phyloP scores from a whole-genome alignment of 2,113 vertebrate genomes.

The Ginglymostoma cirratum region DNA sequence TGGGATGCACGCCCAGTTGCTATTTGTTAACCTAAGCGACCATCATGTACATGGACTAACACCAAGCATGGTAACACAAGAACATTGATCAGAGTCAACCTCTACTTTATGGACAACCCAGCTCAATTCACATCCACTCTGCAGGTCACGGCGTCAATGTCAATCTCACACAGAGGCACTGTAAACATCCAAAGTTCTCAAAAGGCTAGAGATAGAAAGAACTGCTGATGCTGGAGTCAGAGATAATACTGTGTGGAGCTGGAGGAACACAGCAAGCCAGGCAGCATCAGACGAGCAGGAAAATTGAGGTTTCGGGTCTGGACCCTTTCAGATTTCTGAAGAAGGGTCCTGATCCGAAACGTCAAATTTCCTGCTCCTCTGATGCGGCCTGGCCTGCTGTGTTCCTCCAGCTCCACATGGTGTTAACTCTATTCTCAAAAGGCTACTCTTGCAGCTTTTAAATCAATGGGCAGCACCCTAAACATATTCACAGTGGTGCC shows the following conservation, averaged over 20 bases:
- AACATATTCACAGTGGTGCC: neutral
- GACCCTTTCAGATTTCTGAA: too few relatives aligned
- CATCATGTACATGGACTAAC: neutral
- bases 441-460: neutral
- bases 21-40: neutral
- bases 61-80: neutral
- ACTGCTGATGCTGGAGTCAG: too few relatives aligned
- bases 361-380: too few relatives aligned
- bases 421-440: neutral
- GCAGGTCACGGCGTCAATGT: neutral
- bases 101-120: neutral
- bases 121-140: neutral
- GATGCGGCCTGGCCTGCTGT: too few relatives aligned
- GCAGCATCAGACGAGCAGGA: too few relatives aligned
- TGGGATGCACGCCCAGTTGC: neutral
- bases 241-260: too few relatives aligned
- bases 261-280: too few relatives aligned
- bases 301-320: too few relatives aligned
- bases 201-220: neutral
- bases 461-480: neutral
- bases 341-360: too few relatives aligned
- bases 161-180: too few relatives aligned
- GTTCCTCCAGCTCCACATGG: too few relatives aligned
- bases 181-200: too few relatives aligned
- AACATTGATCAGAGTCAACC: neutral